Base-by-base conservation (phyloP, 1,140 invertebrate species). In the Theocolax elegans region DNA sequence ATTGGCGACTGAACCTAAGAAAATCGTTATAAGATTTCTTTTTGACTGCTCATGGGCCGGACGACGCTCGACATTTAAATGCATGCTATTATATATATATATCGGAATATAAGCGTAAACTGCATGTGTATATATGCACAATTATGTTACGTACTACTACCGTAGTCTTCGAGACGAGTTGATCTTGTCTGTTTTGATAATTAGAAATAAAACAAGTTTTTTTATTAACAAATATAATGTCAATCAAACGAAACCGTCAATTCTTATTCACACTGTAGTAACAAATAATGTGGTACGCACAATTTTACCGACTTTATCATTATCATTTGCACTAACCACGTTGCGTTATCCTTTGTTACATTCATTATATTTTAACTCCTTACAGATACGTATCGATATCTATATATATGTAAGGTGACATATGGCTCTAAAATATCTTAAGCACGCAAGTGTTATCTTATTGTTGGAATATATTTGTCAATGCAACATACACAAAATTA, bases 141-240 rank as follows among this genome's bases (percentile, higher is more conserved):
- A 49, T 68, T 69, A 63, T 35, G 17, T 69, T 46, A 19, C 21
- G 21, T 25, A 65, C 46, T n/a, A n/a, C n/a, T n/a, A n/a, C n/a
- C n/a, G n/a, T n/a, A n/a, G n/a, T n/a, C n/a, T n/a, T n/a, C n/a
- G 19, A 9, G 49, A 56, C 49, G 49, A 70, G 40, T 56, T 71
- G 59, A 59, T 65, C 68, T 71, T 49, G 51, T 63, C 38, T 21
- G 54, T 56, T 38, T 31, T 58, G 2, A 58, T 27, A 21, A 64
- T 58, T 62, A 46, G 15, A 60, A 62, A 40, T 9, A 19, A 35
- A 42, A 19, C 3, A 44, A 25, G 49, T 25, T 58, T 59, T 59
- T 46, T 58, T 67, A 58, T 19, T 21, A 19, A 53, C 21, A 17
- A 46, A 59, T 15, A 35, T 49, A 42, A n/a, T n/a, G 27, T 62